Percentiles rank a stretch among this genome's conserved stretches.
Evolutionary conservation across 2,888 invertebrate genomes (phyloP).

Genomic region (Ichneumoninae sp.): DNA sequence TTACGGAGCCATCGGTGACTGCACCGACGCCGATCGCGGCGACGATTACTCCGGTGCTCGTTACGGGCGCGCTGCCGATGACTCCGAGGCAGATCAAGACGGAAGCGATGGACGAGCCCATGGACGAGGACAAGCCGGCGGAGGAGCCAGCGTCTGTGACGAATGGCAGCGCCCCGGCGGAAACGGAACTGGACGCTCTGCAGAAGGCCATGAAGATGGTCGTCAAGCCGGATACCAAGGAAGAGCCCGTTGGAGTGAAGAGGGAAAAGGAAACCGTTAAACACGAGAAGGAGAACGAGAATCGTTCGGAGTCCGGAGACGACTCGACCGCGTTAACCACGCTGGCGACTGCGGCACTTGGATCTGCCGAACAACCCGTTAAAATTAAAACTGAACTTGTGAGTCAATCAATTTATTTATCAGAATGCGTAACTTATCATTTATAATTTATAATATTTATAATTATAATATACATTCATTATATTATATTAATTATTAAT

Average conservation of each 20-base stretch:
- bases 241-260: slow-evolving; percentile 62
- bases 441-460: too few species aligned
- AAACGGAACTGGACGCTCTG: slow-evolving; percentile 72
- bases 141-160: slow-evolving; percentile 70
- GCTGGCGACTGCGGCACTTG: slow-evolving; percentile 89
- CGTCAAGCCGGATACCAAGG: slow-evolving; percentile 73
- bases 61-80: slow-evolving; percentile 28
- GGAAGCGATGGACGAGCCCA: slow-evolving; percentile 60
- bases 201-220: slow-evolving; percentile 66
- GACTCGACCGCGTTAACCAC: slow-evolving; percentile 90
- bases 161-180: slow-evolving; percentile 72
- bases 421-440: too few species aligned
- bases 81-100: slow-evolving; percentile 57
- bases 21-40: slow-evolving; percentile 73
- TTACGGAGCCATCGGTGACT: slow-evolving; percentile 62
- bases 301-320: slow-evolving; percentile 84
- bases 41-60: slow-evolving; percentile 30
- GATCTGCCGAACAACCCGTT: slow-evolving; percentile 81
- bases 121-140: slow-evolving; percentile 64
- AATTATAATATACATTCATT: not conserved
- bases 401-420: slow-evolving; percentile 38
- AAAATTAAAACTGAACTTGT: slow-evolving; percentile 75
- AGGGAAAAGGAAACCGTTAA: slow-evolving; percentile 71
- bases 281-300: slow-evolving; percentile 80
- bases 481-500: not conserved